Base-by-base conservation (phyloP, 2,797 vertebrate species). In the Echiichthys vipera region DNA sequence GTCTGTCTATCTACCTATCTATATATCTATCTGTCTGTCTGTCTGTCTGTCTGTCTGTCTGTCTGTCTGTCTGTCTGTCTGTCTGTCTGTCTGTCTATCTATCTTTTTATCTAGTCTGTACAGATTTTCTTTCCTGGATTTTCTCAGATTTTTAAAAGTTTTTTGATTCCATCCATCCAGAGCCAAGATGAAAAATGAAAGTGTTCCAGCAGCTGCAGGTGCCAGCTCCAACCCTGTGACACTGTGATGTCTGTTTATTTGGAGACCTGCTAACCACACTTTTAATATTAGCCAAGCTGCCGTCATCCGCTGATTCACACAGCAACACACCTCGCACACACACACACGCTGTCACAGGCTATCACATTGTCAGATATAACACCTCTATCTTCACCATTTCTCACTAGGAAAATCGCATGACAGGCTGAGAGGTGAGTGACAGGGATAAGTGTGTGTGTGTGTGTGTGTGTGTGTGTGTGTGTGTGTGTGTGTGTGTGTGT, bases 221-320 rank as follows among this genome's bases (percentile, higher is more conserved):
- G 85, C 69, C 81, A 89, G 40, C 62, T 59, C 66, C 76, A 65
- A 78, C 76, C 42, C 49, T 46, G 27, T 65, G 75, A 87, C 47
- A 65, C 71, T 65, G 77, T 84, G 87, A 88, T 75, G 76, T 87
- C 79, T 82, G 71, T 85, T 86, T 90, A 91, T 91, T 91, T 89
- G 65, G 84, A 85, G 81, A 86, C 66, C 79, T 55, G 88, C 74
- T 77, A 90, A 88, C 80, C 63, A 85, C 86, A 89, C 86, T 74
- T 89, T 88, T 78, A 87, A 84, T 77, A 85, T 87, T 81, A 84
- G 88, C 80, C 82, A 83, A 74, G 61, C 73, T 74, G 78, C 80
- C 84, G 85, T 86, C 88, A 88, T 50, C 55, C 73, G 58, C 68
- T 77, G 84, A 85, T 78, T 86, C 79, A 88, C 79, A 63, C 53